Conservation (phyloP, 2,888 invertebrate species). For the Periphyllus acericola region DNA sequence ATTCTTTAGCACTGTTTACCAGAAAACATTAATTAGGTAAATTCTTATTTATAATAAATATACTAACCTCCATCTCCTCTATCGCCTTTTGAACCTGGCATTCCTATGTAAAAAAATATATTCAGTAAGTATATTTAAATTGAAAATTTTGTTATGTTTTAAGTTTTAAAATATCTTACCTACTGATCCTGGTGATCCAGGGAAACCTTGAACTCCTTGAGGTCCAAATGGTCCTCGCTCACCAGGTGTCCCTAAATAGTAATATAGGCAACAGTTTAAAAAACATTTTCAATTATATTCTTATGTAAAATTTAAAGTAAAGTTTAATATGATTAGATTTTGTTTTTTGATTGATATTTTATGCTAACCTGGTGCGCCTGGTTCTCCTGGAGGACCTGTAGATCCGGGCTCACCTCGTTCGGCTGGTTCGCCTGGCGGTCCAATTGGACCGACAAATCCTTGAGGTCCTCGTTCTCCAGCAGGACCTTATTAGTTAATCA, state of each 20-base stretch:
- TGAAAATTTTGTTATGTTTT: background rate
- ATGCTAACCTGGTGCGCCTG: conserved; percentile 70
- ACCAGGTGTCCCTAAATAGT: conserved; percentile 76
- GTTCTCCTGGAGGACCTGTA: conserved; percentile 77
- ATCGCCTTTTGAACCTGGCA: conserved; percentile 83
- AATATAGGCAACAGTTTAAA: background rate
- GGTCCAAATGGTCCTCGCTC: conserved; percentile 79
- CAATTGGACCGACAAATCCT: conserved; percentile 77
- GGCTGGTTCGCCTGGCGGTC: conserved; percentile 83
- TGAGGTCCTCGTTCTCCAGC: conserved; percentile 71
- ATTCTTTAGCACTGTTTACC: background rate
- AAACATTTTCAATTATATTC: background rate
- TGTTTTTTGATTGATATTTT: background rate
- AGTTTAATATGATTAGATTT: background rate
- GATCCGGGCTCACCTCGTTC: conserved; percentile 82
- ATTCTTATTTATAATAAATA: conserved; percentile 66
- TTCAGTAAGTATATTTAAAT: background rate
- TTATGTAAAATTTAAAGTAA: background rate
- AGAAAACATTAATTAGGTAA: background rate
- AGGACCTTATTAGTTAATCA: conserved; percentile 69
- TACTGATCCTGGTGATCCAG: conserved; percentile 77
- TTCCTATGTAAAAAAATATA: conserved; percentile 69
- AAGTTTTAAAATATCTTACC: conserved; percentile 67
- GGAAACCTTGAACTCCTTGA: conserved; percentile 76
- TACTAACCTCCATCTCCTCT: conserved; percentile 78